phyloP scores from a whole-genome alignment of 2,888 invertebrate genomes.

The Ctenicera cuprea region DNA sequence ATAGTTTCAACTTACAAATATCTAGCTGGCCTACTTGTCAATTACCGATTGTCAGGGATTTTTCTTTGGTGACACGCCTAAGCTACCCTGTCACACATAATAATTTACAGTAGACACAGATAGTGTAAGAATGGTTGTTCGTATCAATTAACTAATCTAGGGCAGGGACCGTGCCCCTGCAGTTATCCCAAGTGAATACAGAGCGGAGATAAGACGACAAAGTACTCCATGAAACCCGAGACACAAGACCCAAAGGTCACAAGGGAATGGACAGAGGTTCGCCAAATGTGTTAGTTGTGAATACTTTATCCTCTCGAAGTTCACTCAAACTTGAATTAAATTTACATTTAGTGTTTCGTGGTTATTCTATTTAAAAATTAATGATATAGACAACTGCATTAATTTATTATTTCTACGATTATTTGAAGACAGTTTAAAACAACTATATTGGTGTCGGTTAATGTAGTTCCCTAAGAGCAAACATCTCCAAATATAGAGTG shows the following conservation, averaged over 20 bases:
- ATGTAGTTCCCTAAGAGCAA: slow-evolving; percentile 3
- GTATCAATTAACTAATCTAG: slow-evolving; percentile 39
- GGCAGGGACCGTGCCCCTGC: slow-evolving; percentile 17
- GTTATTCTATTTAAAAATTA: not conserved
- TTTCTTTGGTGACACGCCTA: not conserved
- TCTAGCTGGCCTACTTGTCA: not conserved
- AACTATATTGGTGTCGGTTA: not conserved
- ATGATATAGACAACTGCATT: not conserved
- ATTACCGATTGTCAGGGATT: not conserved
- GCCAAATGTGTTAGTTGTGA: slow-evolving; percentile 5
- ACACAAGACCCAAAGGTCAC: slow-evolving; percentile 22
- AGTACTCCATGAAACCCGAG: slow-evolving; percentile 34
- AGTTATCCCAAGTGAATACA: slow-evolving; percentile 34
- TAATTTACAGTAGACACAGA: slow-evolving; percentile 27
- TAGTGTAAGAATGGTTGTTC: slow-evolving; percentile 36
- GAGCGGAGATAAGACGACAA: slow-evolving; percentile 37
- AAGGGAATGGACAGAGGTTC: slow-evolving; percentile 11
- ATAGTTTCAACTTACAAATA: too few relatives aligned
- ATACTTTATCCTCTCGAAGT: not conserved
- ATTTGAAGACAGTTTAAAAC: not conserved
- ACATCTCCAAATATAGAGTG: slow-evolving; percentile 14
- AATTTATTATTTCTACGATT: not conserved
- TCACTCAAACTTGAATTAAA: too few relatives aligned
- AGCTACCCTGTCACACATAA: slow-evolving; percentile 22
- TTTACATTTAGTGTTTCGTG: too few relatives aligned